phyloP scores from a whole-genome alignment of 2,888 invertebrate species.

The Lasioglossum lativentre region DNA sequence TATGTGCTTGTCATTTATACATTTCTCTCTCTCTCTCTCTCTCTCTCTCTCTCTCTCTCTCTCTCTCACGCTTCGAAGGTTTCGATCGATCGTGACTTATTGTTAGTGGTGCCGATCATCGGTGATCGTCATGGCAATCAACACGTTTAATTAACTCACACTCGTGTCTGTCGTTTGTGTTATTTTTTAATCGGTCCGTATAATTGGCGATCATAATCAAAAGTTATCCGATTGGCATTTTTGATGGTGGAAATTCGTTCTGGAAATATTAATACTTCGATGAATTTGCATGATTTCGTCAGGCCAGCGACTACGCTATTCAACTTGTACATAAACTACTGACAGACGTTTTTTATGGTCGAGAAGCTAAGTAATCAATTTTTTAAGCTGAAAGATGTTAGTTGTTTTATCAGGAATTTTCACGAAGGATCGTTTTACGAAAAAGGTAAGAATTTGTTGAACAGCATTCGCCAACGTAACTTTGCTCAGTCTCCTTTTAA shows the following conservation, averaged over 20 bases:
- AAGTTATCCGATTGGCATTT: background rate
- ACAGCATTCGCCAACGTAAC: background rate
- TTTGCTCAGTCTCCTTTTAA: background rate
- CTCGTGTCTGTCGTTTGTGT: background rate
- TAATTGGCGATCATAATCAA: background rate
- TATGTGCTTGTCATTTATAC: background rate
- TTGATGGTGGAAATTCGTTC: background rate
- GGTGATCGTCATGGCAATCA: background rate
- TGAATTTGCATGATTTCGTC: background rate
- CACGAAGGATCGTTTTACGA: background rate
- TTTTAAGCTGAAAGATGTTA: background rate
- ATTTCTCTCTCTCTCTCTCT: background rate
- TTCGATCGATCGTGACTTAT: background rate
- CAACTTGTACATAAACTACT: background rate
- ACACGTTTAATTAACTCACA: background rate
- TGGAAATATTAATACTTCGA: background rate
- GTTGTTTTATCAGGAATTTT: background rate
- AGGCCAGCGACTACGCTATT: background rate
- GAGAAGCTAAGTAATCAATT: background rate
- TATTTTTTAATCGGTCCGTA: background rate
- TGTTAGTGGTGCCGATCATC: background rate
- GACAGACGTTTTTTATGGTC: background rate
- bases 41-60: background rate
- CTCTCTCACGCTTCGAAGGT: background rate
- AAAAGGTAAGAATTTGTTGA: background rate